phyloP scores from a whole-genome alignment of 2,113 vertebrate genomes.

The Laticauda colubrina region DNA sequence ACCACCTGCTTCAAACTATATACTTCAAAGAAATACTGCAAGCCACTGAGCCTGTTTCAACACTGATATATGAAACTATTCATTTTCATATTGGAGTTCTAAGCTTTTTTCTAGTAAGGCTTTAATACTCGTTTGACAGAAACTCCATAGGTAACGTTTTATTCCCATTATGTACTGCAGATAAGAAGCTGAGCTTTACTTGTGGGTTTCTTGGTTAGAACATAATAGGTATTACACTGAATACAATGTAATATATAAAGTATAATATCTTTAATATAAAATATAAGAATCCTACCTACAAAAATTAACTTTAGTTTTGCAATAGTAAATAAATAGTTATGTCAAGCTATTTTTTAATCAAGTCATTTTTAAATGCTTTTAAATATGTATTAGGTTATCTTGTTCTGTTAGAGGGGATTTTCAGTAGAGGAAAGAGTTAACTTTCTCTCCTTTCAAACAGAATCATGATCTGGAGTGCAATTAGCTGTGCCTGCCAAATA shows the following conservation, averaged over 20 bases:
- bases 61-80: background rate
- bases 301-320: background rate
- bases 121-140: background rate
- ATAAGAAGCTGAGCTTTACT: background rate
- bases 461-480: background rate
- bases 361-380: background rate
- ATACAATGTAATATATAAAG: background rate
- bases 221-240: background rate
- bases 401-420: background rate
- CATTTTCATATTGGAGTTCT: background rate
- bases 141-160: background rate
- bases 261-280: background rate
- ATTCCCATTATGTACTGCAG: background rate
- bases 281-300: background rate
- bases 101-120: background rate
- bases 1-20: background rate
- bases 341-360: background rate
- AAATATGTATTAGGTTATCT: background rate
- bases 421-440: background rate
- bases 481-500: background rate
- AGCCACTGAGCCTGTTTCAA: background rate
- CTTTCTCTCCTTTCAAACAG: background rate
- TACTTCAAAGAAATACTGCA: conserved; percentile 4
- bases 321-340: background rate
- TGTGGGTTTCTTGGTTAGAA: background rate